phyloP scores from a whole-genome alignment of 2,113 vertebrate species.

The Dolichallabes microphthalmus region DNA sequence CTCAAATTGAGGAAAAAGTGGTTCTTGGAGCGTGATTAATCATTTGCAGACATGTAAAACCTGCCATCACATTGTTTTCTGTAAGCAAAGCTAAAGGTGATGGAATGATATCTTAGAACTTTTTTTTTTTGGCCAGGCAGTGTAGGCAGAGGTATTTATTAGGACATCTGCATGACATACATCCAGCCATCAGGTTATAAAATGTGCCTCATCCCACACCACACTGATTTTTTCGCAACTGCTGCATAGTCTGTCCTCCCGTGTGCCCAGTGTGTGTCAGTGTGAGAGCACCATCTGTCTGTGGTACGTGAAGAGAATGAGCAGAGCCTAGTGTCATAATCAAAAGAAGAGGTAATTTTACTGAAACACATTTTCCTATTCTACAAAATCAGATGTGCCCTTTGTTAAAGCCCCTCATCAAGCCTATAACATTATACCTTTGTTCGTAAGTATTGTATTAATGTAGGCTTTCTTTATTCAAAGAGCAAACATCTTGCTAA shows the following conservation, averaged over 20 bases:
- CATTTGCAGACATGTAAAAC: too few relatives aligned
- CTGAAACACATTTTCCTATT: not conserved
- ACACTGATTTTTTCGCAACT: conserved; percentile 16
- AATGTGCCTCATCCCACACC: not conserved
- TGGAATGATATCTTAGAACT: too few relatives aligned
- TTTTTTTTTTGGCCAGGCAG: too few relatives aligned
- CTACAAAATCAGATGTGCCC: not conserved
- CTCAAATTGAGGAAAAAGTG: too few relatives aligned
- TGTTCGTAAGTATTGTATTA: not conserved
- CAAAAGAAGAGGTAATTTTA: not conserved
- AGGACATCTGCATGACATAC: not conserved
- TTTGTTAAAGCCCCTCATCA: not conserved
- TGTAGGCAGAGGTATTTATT: too few relatives aligned
- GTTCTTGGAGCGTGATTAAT: too few relatives aligned
- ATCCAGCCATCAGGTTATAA: conserved; percentile 5
- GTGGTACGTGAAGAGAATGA: conserved; percentile 18
- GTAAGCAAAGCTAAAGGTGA: too few relatives aligned
- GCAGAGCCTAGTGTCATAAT: not conserved
- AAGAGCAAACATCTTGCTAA: not conserved
- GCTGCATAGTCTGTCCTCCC: conserved; percentile 19
- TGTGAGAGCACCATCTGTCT: conserved; percentile 31
- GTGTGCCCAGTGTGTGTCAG: not conserved
- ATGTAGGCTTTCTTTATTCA: not conserved
- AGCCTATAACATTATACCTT: not conserved
- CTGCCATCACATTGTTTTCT: too few relatives aligned